Base-by-base conservation (phyloP, 2,888 invertebrate genomes). In the Cynaeus angustus region DNA sequence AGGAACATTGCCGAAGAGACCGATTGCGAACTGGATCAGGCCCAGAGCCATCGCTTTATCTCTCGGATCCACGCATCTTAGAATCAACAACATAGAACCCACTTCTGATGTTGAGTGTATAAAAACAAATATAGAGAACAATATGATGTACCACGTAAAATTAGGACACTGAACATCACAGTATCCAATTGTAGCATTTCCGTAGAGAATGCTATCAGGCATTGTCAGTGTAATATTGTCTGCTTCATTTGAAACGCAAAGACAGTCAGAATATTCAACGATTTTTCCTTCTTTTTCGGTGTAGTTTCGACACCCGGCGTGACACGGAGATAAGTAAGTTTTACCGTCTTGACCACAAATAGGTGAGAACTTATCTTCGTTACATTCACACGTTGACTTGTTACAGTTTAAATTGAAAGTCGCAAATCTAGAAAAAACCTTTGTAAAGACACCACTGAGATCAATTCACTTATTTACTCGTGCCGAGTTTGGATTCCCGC, bases 21-120 rank as follows among this genome's bases (percentile, higher is more conserved):
- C 96, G 74, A 96, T 96, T 66, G 96, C 96, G 85, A 96, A 96
- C 85, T 96, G 95, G 82, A 96, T 96, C 81, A 97, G 91, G 26
- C 96, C 96, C 86, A 97, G 90, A 70, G 96, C 97, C 96, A 97
- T 96, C 62, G 96, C 95, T 85, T 97, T 97, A 83, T 97, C 96
- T 87, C 92, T 89, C 37, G 95, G 95, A 84, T 96, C 94, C 9
- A 96, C 96, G 83, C 96, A 96, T 59, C 96, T 91, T 84, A 97
- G 90, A 70, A 96, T 96, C 72, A 97, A 88, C 78, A 97, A 85
- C 90, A 96, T 96, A 55, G 95, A 93, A 68, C 96, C 96, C 53
- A 96, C 96, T 85, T 97, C 97, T 30, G 95, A 95, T 61, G 95
- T 96, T 72, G 96, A 96, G 85, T 96, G 96, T 79, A 95, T 92